Percentiles rank a stretch among this genome's conserved stretches.
These are phyloP conservation scores for Halichoeres trimaculatus DNA, from an alignment of 2,113 vertebrate species.

Conservation along the genomic window DNA sequence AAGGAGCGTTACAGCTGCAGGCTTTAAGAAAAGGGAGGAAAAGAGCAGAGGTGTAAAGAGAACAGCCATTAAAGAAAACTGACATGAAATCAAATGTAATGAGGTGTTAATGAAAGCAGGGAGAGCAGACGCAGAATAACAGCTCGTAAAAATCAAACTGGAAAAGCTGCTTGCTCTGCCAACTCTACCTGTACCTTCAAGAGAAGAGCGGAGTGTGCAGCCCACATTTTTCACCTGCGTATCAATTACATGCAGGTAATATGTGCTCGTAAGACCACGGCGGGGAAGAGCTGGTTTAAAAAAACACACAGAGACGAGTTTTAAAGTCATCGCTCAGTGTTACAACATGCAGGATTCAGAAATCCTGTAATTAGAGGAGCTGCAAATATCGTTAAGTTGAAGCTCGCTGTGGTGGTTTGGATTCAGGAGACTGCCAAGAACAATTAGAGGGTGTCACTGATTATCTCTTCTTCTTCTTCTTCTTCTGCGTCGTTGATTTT, in stretches of 20 bases:
- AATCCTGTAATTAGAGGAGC: conserved; percentile 65
- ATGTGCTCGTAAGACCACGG: conserved; percentile 25
- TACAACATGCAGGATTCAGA: conserved; percentile 44
- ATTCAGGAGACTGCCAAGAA: conserved; percentile 39
- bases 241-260: conserved; percentile 70
- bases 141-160: conserved; percentile 45
- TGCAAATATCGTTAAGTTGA: conserved; percentile 55
- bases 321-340: conserved; percentile 7
- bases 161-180: conserved; percentile 61
- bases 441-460: conserved; percentile 58
- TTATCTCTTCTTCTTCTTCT: conserved; percentile 33
- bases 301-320: background rate
- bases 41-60: background rate
- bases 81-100: background rate
- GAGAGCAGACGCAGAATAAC: conserved; percentile 12
- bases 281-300: background rate
- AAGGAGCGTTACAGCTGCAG: no score
- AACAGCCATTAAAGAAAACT: background rate
- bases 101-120: background rate
- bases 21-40: no score
- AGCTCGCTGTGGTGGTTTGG: conserved; percentile 15
- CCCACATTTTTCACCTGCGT: conserved; percentile 52
- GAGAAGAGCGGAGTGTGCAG: background rate
- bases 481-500: no score
- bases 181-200: conserved; percentile 39